Evolutionary conservation across 30 jellyfish, hydroid and myxozoan species (phyloP).

Genomic region (Aurelia sp.): DNA sequence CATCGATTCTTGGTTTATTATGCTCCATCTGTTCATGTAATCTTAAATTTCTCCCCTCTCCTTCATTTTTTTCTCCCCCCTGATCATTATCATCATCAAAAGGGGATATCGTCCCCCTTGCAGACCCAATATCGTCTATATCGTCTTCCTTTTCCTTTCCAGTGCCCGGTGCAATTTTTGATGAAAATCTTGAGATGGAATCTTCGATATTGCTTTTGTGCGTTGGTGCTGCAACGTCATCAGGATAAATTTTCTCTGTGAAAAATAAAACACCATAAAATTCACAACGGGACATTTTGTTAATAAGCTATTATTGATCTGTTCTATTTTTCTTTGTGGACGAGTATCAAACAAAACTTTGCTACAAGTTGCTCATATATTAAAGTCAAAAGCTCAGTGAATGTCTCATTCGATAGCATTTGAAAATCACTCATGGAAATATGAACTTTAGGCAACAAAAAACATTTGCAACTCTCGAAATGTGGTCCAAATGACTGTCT

Average conservation of each 20-base stretch:
- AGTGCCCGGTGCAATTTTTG: slow-evolving; percentile 38
- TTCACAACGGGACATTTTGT: too few species aligned
- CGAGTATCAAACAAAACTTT: too few species aligned
- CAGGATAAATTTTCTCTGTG: slow-evolving; percentile 60
- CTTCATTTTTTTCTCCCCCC: slow-evolving; percentile 4
- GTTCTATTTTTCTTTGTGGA: too few species aligned
- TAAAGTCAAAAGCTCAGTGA: too few species aligned
- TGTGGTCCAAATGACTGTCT: too few species aligned
- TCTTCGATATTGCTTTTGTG: slow-evolving; percentile 54
- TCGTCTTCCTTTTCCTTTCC: slow-evolving; percentile 18
- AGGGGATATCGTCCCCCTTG: slow-evolving; percentile 66
- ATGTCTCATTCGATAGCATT: too few species aligned
- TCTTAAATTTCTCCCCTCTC: background rate
- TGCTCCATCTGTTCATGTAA: background rate
- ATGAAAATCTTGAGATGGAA: slow-evolving; percentile 13
- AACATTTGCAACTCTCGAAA: too few species aligned
- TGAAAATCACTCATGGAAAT: too few species aligned
- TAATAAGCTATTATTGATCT: too few species aligned
- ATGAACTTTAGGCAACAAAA: too few species aligned
- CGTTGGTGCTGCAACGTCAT: slow-evolving; percentile 56
- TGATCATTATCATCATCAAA: slow-evolving; percentile 69
- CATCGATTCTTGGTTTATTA: background rate
- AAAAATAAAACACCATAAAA: background rate
- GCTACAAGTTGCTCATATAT: too few species aligned
- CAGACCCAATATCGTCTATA: slow-evolving; percentile 49